Conservation (phyloP, 2,113 vertebrate species). For the Phalacrocorax brasilianus region DNA sequence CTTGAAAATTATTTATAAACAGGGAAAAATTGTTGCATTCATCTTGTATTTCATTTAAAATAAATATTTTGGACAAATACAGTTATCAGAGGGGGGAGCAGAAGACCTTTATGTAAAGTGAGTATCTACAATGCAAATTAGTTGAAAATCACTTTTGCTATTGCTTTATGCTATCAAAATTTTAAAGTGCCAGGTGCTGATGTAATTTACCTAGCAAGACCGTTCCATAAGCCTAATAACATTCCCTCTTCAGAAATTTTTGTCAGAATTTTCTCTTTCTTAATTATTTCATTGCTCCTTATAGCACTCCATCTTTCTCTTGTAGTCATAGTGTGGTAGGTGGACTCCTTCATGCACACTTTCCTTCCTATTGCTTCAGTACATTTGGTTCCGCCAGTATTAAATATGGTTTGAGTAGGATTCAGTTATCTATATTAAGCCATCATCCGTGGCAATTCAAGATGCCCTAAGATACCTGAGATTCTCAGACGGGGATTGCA, state of each 20-base stretch:
- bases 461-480: not conserved
- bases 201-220: not conserved
- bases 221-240: not conserved
- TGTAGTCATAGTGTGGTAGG: not conserved
- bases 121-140: conserved; percentile 28
- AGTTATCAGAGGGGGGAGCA: conserved; percentile 7
- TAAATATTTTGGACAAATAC: conserved; percentile 45
- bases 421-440: not conserved
- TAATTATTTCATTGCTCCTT: not conserved
- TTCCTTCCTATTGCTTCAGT: not conserved
- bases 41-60: conserved; percentile 24
- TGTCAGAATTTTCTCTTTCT: not conserved
- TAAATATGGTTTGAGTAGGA: not conserved
- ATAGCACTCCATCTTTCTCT: not conserved
- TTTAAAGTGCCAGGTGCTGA: conserved; percentile 16
- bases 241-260: not conserved
- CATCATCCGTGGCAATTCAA: not conserved
- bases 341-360: not conserved
- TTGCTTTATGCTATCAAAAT: conserved; percentile 18
- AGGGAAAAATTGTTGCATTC: conserved; percentile 7
- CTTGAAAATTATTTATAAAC: conserved; percentile 39
- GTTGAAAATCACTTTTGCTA: conserved; percentile 32
- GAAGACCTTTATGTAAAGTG: conserved; percentile 14
- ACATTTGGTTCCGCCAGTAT: not conserved
- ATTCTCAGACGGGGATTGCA: not conserved